These are phyloP conservation scores for Gastrophysa polygoni DNA, from an alignment of 2,888 invertebrate species.

Conservation along the genomic window DNA sequence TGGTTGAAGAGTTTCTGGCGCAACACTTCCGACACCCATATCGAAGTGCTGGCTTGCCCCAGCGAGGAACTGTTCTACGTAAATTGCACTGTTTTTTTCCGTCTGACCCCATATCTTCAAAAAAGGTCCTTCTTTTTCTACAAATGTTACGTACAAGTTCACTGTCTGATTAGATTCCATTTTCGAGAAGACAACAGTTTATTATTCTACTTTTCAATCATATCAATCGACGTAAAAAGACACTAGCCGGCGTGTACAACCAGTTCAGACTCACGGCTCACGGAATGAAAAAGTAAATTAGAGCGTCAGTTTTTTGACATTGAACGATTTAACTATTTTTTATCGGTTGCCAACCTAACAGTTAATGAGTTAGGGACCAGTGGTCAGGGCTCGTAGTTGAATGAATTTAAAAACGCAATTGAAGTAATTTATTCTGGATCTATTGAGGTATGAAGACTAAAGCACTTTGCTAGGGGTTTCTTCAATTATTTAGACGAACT, in stretches of 20 bases:
- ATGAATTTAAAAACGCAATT: too few relatives aligned
- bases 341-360: too few relatives aligned
- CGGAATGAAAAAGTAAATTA: too few relatives aligned
- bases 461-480: too few relatives aligned
- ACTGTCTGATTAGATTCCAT: conserved; percentile 25
- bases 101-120: conserved; percentile 76
- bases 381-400: too few relatives aligned
- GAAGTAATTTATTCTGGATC: too few relatives aligned
- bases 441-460: too few relatives aligned
- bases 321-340: too few relatives aligned
- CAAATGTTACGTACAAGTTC: conserved; percentile 64
- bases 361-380: too few relatives aligned
- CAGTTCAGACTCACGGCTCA: too few relatives aligned
- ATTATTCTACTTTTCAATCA: not conserved
- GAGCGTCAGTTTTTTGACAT: too few relatives aligned
- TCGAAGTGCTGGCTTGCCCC: conserved; percentile 60
- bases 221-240: not conserved
- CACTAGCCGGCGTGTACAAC: not conserved
- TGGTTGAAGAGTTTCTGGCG: conserved; percentile 52
- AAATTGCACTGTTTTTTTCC: conserved; percentile 63
- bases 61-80: conserved; percentile 63
- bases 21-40: conserved; percentile 55
- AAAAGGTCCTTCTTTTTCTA: conserved; percentile 72
- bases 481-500: too few relatives aligned
- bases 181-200: not conserved